phyloP scores from a whole-genome alignment of 2,113 vertebrate species.

The Psammodynastes pulverulentus region DNA sequence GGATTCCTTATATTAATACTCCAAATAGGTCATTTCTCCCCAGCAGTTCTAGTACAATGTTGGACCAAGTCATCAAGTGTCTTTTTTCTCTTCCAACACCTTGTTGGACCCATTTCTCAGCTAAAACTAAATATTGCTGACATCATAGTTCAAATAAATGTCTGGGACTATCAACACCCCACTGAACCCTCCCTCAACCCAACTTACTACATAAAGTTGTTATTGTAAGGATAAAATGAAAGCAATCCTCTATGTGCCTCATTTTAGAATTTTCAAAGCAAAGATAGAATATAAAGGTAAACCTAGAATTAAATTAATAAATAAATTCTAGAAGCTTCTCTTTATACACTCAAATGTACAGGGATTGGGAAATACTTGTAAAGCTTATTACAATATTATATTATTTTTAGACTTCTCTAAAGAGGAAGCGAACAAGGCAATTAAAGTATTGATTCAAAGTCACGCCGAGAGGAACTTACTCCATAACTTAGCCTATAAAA shows the following conservation, averaged over 20 bases:
- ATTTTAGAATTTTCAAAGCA: background rate
- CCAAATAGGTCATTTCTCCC: background rate
- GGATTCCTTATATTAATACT: background rate
- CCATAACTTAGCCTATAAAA: background rate
- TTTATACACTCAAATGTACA: background rate
- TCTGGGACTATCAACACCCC: background rate
- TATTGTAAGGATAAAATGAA: background rate
- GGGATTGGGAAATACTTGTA: background rate
- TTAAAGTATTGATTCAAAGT: background rate
- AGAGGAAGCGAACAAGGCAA: background rate
- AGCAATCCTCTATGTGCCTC: background rate
- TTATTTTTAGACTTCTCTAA: background rate
- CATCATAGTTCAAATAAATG: background rate
- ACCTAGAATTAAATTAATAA: background rate
- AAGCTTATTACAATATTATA: background rate
- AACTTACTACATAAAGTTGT: background rate
- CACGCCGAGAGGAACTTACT: background rate
- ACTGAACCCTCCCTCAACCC: background rate
- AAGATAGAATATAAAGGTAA: background rate
- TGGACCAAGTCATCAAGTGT: background rate
- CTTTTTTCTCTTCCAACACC: background rate
- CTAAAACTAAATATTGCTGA: background rate
- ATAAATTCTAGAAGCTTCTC: background rate
- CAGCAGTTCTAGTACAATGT: background rate
- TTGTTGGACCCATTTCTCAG: background rate